A percentile compares a stretch with the other conserved stretches of the same genome.
These are phyloP conservation scores for Atractosteus spatula DNA, from an alignment of 2,113 vertebrate genomes.

Conservation along the genomic window DNA sequence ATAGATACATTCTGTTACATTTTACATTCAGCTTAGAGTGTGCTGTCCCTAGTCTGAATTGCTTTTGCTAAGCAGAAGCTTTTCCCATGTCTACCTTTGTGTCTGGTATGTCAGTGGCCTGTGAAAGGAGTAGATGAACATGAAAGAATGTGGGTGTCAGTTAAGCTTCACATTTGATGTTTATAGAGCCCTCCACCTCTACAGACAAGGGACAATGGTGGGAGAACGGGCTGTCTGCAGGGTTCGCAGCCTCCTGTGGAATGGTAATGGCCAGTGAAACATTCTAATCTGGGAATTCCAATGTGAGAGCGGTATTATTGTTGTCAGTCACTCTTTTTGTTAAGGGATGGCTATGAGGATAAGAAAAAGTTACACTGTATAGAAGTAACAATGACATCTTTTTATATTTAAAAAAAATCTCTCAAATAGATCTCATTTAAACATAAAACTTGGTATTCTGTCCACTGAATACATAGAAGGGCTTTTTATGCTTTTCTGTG, in stretches of 20 bases:
- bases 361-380: background rate
- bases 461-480: too few relatives aligned
- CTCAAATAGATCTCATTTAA: too few relatives aligned
- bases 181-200: conserved; percentile 27
- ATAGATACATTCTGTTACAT: too few relatives aligned
- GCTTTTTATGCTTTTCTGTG: too few relatives aligned
- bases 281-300: conserved; percentile 20
- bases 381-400: too few relatives aligned
- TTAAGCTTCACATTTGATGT: conserved; percentile 10
- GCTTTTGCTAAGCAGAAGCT: background rate
- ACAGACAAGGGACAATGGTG: conserved; percentile 4
- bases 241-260: conserved; percentile 26
- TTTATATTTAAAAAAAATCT: too few relatives aligned
- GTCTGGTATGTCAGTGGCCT: conserved; percentile 1
- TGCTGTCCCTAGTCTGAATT: too few relatives aligned
- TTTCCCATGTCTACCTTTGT: background rate
- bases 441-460: too few relatives aligned
- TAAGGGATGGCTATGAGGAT: background rate
- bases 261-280: conserved; percentile 23
- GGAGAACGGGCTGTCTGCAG: background rate
- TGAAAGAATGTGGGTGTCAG: conserved; percentile 15
- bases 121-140: background rate
- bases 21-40: too few relatives aligned
- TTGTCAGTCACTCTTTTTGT: background rate
- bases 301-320: background rate